Percentiles rank a stretch among this genome's conserved stretches.
Conservation (phyloP, 1,140 invertebrate species). For the Orius insidiosus region DNA sequence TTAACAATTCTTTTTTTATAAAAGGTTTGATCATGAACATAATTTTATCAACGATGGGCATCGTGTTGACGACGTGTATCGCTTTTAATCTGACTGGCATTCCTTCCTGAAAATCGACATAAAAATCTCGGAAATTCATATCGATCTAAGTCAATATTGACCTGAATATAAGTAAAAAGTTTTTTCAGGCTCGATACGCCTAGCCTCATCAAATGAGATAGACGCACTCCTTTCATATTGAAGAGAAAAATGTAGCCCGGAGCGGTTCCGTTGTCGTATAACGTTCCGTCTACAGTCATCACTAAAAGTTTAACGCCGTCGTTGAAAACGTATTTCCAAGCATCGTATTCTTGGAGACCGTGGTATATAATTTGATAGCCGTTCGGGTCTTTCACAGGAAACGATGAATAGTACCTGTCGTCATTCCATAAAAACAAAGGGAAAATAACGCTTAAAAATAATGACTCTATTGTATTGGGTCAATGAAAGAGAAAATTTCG, state of each 20-base stretch:
- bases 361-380: constrained; percentile 43
- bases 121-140: too few species aligned
- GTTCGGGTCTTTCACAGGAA: too few species aligned
- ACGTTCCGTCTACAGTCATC: constrained; percentile 19
- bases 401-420: constrained; percentile 17
- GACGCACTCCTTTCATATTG: constrained; percentile 41
- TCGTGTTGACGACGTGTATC: constrained; percentile 46
- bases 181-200: constrained; percentile 36
- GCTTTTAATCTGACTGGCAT: constrained; percentile 41
- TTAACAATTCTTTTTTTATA: constrained; percentile 44
- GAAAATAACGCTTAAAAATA: background rate
- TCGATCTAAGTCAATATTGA: too few species aligned
- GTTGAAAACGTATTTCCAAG: constrained; percentile 43
- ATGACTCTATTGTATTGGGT: background rate
- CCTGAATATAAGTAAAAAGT: constrained; percentile 46
- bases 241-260: constrained; percentile 38
- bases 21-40: constrained; percentile 46
- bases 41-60: constrained; percentile 46
- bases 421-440: background rate
- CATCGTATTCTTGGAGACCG: constrained; percentile 36
- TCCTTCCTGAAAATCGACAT: constrained; percentile 32
- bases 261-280: constrained; percentile 18
- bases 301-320: constrained; percentile 39
- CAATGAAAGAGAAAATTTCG: too few species aligned
- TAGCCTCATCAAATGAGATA: constrained; percentile 41